These are phyloP conservation scores for Phaethornis superciliosus DNA, from an alignment of 2,113 vertebrate species.

Conservation along the genomic window DNA sequence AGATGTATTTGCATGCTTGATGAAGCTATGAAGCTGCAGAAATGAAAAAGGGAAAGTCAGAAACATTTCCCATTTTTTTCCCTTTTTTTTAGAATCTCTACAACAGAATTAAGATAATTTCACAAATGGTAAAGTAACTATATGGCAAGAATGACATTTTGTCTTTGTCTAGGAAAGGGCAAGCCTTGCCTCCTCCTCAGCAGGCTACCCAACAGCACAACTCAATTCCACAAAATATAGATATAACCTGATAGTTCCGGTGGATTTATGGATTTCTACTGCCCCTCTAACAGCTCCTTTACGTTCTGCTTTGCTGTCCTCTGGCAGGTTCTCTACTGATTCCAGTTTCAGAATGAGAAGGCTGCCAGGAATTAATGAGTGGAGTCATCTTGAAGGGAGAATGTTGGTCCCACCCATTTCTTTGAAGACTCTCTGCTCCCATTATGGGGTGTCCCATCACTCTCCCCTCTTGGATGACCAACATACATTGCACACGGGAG, in stretches of 20 bases:
- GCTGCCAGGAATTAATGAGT: not conserved
- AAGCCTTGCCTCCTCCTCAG: not conserved
- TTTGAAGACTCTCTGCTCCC: slow-evolving; percentile 29
- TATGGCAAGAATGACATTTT: not conserved
- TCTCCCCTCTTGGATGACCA: not conserved
- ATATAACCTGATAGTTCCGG: not conserved
- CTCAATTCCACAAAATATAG: not conserved
- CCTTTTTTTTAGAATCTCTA: not conserved
- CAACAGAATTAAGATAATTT: not conserved
- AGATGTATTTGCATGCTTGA: slow-evolving; percentile 62
- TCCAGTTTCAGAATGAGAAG: not conserved
- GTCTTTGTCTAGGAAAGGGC: not conserved
- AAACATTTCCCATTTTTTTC: not conserved
- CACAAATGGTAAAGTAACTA: not conserved
- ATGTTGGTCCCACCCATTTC: not conserved
- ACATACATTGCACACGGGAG: not conserved
- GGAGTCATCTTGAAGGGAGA: not conserved
- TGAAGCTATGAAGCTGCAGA: slow-evolving; percentile 54
- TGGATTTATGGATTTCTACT: not conserved
- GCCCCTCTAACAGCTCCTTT: too few relatives aligned
- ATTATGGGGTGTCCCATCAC: not conserved
- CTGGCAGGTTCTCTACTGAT: not conserved
- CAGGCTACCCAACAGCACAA: not conserved
- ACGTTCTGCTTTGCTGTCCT: not conserved
- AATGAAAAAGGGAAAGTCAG: not conserved